Percentiles rank a stretch among this genome's conserved stretches.
phyloP scores from a whole-genome alignment of 2,113 vertebrate species.

The Grus americana region DNA sequence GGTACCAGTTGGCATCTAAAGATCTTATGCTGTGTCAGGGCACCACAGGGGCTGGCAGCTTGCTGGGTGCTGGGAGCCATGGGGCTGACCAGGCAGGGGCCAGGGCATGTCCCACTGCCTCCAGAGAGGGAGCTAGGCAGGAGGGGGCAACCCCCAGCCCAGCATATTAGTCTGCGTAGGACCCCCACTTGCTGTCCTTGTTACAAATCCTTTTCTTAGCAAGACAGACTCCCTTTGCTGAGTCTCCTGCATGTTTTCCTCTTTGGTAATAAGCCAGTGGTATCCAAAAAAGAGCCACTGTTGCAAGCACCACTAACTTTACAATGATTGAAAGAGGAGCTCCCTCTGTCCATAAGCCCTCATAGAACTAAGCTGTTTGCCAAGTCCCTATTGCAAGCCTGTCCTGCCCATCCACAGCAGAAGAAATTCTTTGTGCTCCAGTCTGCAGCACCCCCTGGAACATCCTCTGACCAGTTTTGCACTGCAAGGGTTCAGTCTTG shows the following conservation, averaged over 20 bases:
- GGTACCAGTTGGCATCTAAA: neutral
- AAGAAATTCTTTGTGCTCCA: neutral
- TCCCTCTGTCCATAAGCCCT: neutral
- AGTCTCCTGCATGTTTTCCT: neutral
- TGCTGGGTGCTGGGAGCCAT: neutral
- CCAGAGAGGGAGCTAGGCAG: neutral
- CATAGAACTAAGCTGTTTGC: neutral
- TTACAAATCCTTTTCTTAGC: neutral
- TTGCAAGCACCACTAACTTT: neutral
- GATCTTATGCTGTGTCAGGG: neutral
- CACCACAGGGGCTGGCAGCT: neutral
- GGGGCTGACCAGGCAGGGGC: neutral
- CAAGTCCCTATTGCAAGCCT: neutral
- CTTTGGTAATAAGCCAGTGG: neutral
- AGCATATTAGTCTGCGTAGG: fast-evolving
- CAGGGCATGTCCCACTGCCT: neutral
- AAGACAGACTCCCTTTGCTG: neutral
- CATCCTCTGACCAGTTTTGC: neutral
- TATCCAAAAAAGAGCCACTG: neutral
- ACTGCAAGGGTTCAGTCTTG: neutral
- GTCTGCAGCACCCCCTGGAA: neutral
- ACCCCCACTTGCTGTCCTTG: neutral
- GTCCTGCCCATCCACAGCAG: neutral
- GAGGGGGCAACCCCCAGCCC: neutral
- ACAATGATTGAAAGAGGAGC: neutral